These are phyloP conservation scores for Spatulosminthurus flaviceps DNA, from an alignment of 2,888 invertebrate genomes.

Conservation along the genomic window DNA sequence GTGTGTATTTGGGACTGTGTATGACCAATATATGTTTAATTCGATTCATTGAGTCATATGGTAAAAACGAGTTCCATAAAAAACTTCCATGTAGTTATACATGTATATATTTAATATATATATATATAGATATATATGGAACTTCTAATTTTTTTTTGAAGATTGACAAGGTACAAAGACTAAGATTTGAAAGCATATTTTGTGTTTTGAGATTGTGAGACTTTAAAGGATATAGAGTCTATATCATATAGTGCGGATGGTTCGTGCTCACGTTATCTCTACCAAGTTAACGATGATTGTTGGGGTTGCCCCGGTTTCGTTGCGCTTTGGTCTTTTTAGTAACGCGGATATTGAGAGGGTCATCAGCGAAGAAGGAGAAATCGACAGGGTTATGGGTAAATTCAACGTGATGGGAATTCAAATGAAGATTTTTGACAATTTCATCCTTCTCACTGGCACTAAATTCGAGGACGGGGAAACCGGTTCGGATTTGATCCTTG, in stretches of 20 bases:
- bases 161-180: conserved; percentile 38
- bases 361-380: conserved; percentile 90
- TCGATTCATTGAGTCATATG: conserved; percentile 5
- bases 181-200: conserved; percentile 28
- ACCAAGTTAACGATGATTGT: conserved; percentile 43
- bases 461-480: conserved; percentile 84
- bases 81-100: too few species aligned
- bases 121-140: too few species aligned
- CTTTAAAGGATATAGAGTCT: background rate
- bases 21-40: conserved; percentile 8
- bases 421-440: conserved; percentile 83
- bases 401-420: conserved; percentile 87
- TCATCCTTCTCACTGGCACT: conserved; percentile 87
- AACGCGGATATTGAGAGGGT: conserved; percentile 93
- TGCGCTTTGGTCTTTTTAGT: conserved; percentile 68
- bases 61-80: conserved; percentile 6
- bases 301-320: conserved; percentile 42
- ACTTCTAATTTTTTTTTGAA: conserved; percentile 12
- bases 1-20: background rate
- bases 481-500: conserved; percentile 81
- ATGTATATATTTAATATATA: too few species aligned
- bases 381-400: conserved; percentile 89
- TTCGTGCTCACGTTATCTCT: background rate
- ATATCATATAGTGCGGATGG: too few species aligned
- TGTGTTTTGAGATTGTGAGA: conserved; percentile 5